A percentile compares a stretch with the other conserved stretches of the same genome.
Conservation (phyloP, 2,797 vertebrate genomes). For the Tangara arthus region DNA sequence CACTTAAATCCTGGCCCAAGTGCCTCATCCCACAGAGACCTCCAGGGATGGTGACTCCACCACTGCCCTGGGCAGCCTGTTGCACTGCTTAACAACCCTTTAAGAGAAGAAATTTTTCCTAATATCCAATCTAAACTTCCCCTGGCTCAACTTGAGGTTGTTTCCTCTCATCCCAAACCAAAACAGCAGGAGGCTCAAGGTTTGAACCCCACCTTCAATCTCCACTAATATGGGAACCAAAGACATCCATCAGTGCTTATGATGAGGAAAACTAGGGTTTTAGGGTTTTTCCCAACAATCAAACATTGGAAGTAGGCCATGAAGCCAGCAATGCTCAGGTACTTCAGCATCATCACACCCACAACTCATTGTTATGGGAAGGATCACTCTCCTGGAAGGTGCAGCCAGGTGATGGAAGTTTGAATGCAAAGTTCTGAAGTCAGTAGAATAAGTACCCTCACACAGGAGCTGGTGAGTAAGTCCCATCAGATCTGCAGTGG, state of each 20-base stretch:
- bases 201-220: neutral
- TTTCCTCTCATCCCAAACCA: neutral
- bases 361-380: neutral
- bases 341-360: neutral
- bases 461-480: neutral
- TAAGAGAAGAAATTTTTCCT: neutral
- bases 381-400: neutral
- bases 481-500: neutral
- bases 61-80: neutral
- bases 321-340: neutral
- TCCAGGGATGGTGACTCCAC: neutral
- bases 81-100: neutral
- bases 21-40: neutral
- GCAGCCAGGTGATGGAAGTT: neutral
- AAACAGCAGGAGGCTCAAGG: neutral
- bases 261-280: neutral
- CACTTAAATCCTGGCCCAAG: neutral
- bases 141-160: neutral
- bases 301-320: neutral
- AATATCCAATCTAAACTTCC: neutral
- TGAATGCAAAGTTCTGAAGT: neutral
- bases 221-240: neutral
- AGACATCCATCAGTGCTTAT: neutral
- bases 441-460: neutral
- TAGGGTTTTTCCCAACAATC: neutral